A percentile compares a stretch with the other conserved stretches of the same genome.
Evolutionary conservation across 2,888 invertebrate genomes (phyloP).

Genomic region (Formica aserva): DNA sequence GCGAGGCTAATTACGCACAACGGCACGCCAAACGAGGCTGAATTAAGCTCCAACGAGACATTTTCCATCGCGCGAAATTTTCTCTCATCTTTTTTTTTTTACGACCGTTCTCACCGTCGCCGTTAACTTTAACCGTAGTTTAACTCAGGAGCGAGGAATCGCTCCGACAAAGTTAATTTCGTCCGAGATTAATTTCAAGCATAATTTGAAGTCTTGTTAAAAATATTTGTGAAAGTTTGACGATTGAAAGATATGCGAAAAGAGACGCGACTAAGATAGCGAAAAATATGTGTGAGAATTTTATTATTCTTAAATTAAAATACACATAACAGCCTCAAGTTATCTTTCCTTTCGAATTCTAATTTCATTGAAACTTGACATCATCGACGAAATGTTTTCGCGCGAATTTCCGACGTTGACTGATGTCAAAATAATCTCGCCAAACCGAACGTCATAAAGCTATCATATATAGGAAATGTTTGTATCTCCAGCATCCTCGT

Average conservation of each 20-base stretch:
- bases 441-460: background rate
- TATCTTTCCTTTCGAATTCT: background rate
- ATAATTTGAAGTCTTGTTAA: constrained; percentile 27
- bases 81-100: constrained; percentile 31
- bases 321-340: background rate
- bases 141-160: background rate
- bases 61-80: constrained; percentile 29
- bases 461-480: no score
- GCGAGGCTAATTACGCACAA: constrained; percentile 39
- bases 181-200: constrained; percentile 20
- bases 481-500: no score
- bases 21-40: constrained; percentile 31
- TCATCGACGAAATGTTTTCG: background rate
- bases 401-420: background rate
- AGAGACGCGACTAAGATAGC: background rate
- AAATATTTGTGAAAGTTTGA: background rate
- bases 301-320: background rate
- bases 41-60: constrained; percentile 7
- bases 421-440: background rate
- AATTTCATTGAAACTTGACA: constrained; percentile 18
- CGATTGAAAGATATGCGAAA: background rate
- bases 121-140: constrained; percentile 46
- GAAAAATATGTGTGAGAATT: background rate
- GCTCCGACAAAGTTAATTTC: constrained; percentile 33
- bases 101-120: constrained; percentile 25